Evolutionary conservation across 2,113 vertebrate species (phyloP).

Genomic region (Protobothrops flavoviridis): DNA sequence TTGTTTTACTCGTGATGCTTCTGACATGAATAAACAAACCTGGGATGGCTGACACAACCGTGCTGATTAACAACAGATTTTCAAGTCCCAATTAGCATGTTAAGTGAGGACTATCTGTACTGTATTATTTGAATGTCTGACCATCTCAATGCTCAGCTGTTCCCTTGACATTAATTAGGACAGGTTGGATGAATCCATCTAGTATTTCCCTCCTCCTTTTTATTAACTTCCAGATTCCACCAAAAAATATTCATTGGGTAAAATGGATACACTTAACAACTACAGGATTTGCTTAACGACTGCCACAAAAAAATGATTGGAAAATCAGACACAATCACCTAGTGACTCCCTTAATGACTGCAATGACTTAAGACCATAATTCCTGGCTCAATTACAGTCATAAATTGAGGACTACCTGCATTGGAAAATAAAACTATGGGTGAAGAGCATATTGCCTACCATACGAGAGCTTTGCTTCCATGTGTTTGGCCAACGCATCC

Average conservation of each 20-base stretch:
- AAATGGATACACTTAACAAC: neutral
- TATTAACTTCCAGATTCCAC: neutral
- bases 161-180: neutral
- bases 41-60: neutral
- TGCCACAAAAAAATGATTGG: neutral
- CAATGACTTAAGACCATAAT: neutral
- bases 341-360: neutral
- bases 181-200: neutral
- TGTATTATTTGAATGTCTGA: neutral
- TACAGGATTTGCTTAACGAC: neutral
- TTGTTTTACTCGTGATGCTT: neutral
- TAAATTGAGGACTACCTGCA: neutral
- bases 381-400: neutral
- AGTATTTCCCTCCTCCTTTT: neutral
- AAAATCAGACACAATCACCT: neutral
- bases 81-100: neutral
- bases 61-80: neutral
- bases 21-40: neutral
- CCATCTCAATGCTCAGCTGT: neutral
- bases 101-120: neutral
- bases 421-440: neutral
- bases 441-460: conserved; percentile 70
- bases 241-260: neutral
- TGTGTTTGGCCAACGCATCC: conserved; percentile 84
- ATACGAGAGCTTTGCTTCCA: conserved; percentile 85